Evolutionary conservation across 2,888 invertebrate species (phyloP), one percentile per base, ranked within the genome.

Genomic region (Pharmacophagus antenor): DNA sequence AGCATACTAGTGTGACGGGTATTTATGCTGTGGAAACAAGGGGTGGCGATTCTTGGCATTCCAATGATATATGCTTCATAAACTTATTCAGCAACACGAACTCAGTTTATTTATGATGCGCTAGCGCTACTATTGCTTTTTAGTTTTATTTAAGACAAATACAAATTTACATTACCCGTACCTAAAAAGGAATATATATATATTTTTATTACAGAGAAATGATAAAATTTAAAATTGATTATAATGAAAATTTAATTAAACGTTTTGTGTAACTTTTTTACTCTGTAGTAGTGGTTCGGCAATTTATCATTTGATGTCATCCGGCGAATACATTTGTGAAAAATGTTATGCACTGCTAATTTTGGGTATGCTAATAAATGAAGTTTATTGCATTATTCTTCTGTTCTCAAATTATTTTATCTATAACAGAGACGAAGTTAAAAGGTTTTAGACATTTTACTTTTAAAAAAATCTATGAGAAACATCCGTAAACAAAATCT

Each of bases 51-150:
- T 48, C 47, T 37, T 58, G 53, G 53, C 58, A 54, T 54, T 54
- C 48, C 53, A 42, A 59, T 59, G 53, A 59, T 54, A 54, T 59
- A 59, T 49, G 54, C 42, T 49, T 59, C 54, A 54, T 27, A 27
- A 59, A 42, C 58, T 53, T 59, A 59, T 59, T 59, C 58, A 59
- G 54, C 42, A 54, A 48, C 58, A 49, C 53, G 53, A 48, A 52
- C 49, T 53, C n/a, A n/a, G 48, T 59, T 52, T 58, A 54, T 59
- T 59, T 59, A 59, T 49, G 58, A 54, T 25, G 49, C 58, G 54
- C 25, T 47, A 53, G 27, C 52, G 18, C 25, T 49, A 17, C 27
- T 42, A 22, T 49, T 59, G 58, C 54, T 42, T 59, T 49, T 54
- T 49, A 49, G 42, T 49, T 42, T 27, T 49, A 54, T 59, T 58